Evolutionary conservation across 2,113 vertebrate species (phyloP), one percentile per base, ranked within the genome.

Genomic region (Brachypodius melanocephalos): DNA sequence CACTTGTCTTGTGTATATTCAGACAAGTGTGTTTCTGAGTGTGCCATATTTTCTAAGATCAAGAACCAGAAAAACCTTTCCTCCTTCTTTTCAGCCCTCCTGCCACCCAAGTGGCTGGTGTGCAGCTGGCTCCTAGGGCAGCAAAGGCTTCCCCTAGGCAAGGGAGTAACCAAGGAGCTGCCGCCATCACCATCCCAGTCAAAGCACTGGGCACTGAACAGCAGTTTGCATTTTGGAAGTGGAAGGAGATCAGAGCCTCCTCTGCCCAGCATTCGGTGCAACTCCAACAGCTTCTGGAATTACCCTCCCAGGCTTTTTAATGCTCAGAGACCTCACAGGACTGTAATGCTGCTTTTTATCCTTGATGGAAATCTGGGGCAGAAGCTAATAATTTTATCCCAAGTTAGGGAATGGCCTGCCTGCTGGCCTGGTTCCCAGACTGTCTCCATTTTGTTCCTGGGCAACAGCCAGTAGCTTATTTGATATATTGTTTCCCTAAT

Each of bases 391-490:
- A 85, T 90, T 96, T 95, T 87, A 94, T 94, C 79, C 75, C 59
- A 89, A 89, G 73, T 82, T 68, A 89, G 21, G 21, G 31, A 55
- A 51, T 46, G 51, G 75, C 36, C 51, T 84, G 63, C 75, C 68
- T 90, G 72, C 75, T 96, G 90, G 95, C 92, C 77, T 80, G 65
- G 9, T 84, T 96, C 93, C 96, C 95, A 96, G 87, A 36, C 49
- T 29, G 22, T 51, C 79, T 96, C 96, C 94, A 94, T 97, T 97
- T 97, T 97, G 93, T 93, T 90, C 93, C 90, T 96, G 94, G 92
- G 66, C 59, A 51, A 34, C 29, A 85, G 92, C 94, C 96, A 95
- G 71, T 73, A 75, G 85, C 43, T 92, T 95, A 92, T 95, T 93
- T 94, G 66, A 81, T 69, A 73, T 92, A 91, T 95, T 89, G 73